Percentiles rank a stretch among this genome's conserved stretches.
Conservation (phyloP, 2,797 vertebrate genomes). For the Eulemur coronatus region DNA sequence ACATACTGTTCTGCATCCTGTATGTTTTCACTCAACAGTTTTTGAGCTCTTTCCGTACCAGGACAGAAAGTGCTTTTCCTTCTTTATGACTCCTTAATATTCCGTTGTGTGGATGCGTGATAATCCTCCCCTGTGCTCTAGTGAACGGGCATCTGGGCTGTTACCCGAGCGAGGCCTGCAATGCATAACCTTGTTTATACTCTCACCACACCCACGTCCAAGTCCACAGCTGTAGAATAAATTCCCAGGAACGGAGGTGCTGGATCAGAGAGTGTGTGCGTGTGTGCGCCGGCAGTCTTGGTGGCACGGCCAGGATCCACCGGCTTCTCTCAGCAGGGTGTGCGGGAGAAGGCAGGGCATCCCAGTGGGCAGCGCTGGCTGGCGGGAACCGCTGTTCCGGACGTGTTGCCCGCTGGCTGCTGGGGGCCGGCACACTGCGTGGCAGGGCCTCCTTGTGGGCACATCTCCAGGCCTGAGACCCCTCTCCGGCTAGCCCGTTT, state of each 20-base stretch:
- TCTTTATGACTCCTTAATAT: fast-evolving
- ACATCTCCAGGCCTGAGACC: background rate
- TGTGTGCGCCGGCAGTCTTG: background rate
- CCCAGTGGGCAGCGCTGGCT: fast-evolving
- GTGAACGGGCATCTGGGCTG: fast-evolving
- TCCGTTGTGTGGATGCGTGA: fast-evolving
- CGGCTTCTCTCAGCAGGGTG: fast-evolving
- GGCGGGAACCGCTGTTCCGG: background rate
- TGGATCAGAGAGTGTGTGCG: fast-evolving
- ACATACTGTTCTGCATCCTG: background rate
- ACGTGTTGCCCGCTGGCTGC: background rate
- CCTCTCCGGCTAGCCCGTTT: background rate
- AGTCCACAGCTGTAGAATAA: background rate
- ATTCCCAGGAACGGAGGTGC: background rate
- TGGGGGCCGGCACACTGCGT: background rate
- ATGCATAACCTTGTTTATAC: background rate
- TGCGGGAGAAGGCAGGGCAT: fast-evolving
- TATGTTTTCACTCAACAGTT: background rate
- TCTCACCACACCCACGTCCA: fast-evolving
- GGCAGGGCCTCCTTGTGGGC: background rate
- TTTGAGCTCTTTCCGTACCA: background rate
- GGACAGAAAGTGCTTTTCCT: background rate
- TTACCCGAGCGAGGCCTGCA: background rate
- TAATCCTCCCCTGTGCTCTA: background rate
- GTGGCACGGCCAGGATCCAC: background rate